Evolutionary conservation across 1,140 invertebrate genomes (phyloP).

Genomic region (Rhyzopertha dominica): DNA sequence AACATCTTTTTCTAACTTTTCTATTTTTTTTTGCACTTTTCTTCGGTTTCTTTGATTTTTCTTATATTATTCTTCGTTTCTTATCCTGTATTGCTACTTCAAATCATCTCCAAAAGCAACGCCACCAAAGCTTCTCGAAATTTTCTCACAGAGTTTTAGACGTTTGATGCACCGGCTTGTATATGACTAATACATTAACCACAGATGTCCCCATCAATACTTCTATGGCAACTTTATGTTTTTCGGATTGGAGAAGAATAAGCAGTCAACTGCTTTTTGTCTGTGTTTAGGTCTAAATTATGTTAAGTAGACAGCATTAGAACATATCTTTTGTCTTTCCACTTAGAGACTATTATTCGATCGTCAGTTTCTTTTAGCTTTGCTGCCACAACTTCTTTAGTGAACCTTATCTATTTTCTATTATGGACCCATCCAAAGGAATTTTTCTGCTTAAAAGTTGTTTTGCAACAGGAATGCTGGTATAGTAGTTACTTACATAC

Average conservation of each 20-base stretch:
- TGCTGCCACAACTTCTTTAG: constrained; percentile 34
- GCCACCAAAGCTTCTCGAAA: constrained; percentile 4
- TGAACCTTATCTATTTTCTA: constrained; percentile 37
- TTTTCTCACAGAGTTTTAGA: too few relatives aligned
- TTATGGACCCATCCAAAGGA: constrained; percentile 45
- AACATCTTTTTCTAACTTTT: constrained; percentile 12
- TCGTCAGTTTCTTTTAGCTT: constrained; percentile 42
- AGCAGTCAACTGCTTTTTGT: constrained; percentile 39
- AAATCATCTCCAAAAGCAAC: constrained; percentile 7
- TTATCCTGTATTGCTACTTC: constrained; percentile 4
- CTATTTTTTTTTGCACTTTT: constrained; percentile 15
- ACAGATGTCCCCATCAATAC: constrained; percentile 37
- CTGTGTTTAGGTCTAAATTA: constrained; percentile 21
- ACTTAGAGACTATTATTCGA: constrained; percentile 42
- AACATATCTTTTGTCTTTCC: constrained; percentile 45
- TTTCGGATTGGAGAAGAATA: constrained; percentile 40
- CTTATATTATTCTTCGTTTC: constrained; percentile 6
- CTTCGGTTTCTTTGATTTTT: constrained; percentile 17
- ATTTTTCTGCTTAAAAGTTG: constrained; percentile 43
- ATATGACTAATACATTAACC: constrained; percentile 31
- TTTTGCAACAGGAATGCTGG: constrained; percentile 30
- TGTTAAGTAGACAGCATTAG: constrained; percentile 44
- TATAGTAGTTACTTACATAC: constrained; percentile 20
- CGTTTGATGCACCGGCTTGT: constrained; percentile 7
- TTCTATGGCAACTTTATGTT: constrained; percentile 43